These are phyloP conservation scores for Parazoanthus atlanticus DNA, from an alignment of 92 coral and sea anemone species.

Conservation along the genomic window DNA sequence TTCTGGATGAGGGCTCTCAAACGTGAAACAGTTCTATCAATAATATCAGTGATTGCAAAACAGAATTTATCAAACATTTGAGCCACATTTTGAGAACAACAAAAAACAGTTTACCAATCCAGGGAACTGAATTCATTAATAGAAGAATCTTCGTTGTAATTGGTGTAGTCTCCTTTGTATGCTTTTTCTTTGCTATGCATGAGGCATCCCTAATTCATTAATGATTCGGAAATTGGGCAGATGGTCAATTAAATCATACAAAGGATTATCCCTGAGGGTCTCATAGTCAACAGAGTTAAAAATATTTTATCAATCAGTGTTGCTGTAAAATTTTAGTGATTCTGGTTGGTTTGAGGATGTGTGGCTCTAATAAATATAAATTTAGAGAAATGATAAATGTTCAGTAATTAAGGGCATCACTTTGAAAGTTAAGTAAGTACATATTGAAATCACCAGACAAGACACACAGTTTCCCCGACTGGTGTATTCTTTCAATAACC, in stretches of 20 bases:
- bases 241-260: too few species aligned
- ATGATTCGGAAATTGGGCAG: too few species aligned
- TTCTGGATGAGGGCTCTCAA: conserved; percentile 13
- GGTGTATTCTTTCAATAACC: background rate
- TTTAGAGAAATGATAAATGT: background rate
- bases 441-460: conserved; percentile 28
- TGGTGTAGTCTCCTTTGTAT: conserved; percentile 44
- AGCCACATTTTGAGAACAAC: conserved; percentile 39
- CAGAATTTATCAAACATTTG: conserved; percentile 37
- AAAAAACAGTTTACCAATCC: conserved; percentile 31
- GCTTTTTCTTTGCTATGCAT: conserved; percentile 33
- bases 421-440: background rate
- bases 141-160: conserved; percentile 25
- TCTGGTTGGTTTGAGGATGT: background rate
- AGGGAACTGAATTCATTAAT: conserved; percentile 39
- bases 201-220: too few species aligned
- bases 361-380: background rate
- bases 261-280: too few species aligned
- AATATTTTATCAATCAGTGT: too few species aligned
- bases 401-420: too few species aligned
- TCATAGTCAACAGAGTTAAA: too few species aligned
- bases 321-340: too few species aligned
- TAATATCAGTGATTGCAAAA: conserved; percentile 24
- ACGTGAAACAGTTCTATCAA: conserved; percentile 32
- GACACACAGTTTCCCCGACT: conserved; percentile 11